These are phyloP conservation scores for Chromoteleia sp. DNA, from an alignment of 2,888 invertebrate species.

Conservation along the genomic window DNA sequence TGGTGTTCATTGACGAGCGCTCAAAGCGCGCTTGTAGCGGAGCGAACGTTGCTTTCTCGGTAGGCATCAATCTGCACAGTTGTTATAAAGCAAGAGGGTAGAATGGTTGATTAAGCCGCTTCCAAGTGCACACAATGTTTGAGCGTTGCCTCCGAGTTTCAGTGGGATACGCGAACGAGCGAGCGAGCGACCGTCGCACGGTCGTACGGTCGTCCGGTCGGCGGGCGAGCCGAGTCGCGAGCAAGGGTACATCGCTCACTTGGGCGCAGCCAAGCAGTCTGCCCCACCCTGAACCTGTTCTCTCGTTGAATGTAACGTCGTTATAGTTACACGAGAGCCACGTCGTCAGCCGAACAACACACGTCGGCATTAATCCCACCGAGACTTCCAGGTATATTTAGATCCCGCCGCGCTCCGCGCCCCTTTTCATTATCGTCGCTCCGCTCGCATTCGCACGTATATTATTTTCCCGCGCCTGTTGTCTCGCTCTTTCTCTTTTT, in stretches of 20 bases:
- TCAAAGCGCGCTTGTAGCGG: slow-evolving; percentile 15
- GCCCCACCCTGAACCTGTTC: slow-evolving; percentile 73
- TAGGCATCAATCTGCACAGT: slow-evolving; percentile 65
- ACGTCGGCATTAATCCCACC: slow-evolving; percentile 51
- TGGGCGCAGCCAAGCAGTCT: slow-evolving; percentile 73
- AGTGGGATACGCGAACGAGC: slow-evolving; percentile 73
- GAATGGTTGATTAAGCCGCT: slow-evolving; percentile 82
- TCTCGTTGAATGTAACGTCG: slow-evolving; percentile 62
- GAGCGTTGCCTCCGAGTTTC: slow-evolving; percentile 75
- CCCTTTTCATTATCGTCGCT: slow-evolving; percentile 44
- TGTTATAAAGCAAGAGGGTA: slow-evolving; percentile 62
- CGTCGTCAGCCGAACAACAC: slow-evolving; percentile 29
- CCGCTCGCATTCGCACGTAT: slow-evolving; percentile 43
- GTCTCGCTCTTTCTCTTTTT: slow-evolving; percentile 39
- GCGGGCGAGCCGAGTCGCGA: slow-evolving; percentile 41
- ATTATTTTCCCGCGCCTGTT: slow-evolving; percentile 42
- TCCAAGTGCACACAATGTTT: slow-evolving; percentile 79
- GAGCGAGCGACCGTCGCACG: slow-evolving; percentile 68
- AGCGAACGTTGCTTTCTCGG: slow-evolving; percentile 62
- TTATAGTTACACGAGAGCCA: slow-evolving; percentile 47
- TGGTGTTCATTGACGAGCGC: slow-evolving; percentile 21
- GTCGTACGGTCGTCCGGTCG: slow-evolving; percentile 57
- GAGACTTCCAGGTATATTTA: slow-evolving; percentile 43
- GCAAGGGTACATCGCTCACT: slow-evolving; percentile 54
- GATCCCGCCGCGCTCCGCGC: slow-evolving; percentile 14